Conservation (phyloP, 1,140 invertebrate genomes). For the Brachionus paranguensis region DNA sequence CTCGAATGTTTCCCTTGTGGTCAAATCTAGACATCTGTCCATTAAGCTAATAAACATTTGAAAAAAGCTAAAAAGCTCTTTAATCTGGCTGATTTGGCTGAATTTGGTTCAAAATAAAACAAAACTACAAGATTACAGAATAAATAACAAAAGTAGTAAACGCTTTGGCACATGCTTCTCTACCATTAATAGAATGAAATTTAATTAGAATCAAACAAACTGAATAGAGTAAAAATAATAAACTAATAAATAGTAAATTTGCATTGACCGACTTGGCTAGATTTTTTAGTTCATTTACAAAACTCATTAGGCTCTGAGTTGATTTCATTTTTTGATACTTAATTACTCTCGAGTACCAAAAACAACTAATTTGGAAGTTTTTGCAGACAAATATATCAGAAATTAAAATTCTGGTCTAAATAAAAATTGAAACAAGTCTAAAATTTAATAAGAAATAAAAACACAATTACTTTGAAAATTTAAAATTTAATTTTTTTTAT, state of each 20-base stretch:
- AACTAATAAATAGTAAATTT: not conserved
- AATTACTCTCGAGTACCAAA: not conserved
- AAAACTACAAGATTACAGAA: not conserved
- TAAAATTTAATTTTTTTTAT: not conserved
- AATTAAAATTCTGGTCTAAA: not conserved
- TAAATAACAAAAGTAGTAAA: not conserved
- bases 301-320: not conserved
- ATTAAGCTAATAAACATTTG: not conserved
- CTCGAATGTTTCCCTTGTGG: not conserved
- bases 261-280: not conserved
- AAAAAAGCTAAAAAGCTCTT: not conserved
- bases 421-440: not conserved
- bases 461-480: not conserved
- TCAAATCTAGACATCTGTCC: not conserved
- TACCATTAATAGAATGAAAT: not conserved
- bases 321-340: not conserved
- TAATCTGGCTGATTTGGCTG: not conserved
- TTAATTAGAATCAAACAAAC: not conserved
- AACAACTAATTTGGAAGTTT: not conserved
- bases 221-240: not conserved
- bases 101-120: not conserved
- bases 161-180: not conserved
- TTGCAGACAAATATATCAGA: not conserved
- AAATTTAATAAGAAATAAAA: not conserved
- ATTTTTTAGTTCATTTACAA: not conserved